Percentiles rank a stretch among this genome's conserved stretches.
Evolutionary conservation across 2,888 invertebrate species (phyloP).

Genomic region (Noctua janthina): DNA sequence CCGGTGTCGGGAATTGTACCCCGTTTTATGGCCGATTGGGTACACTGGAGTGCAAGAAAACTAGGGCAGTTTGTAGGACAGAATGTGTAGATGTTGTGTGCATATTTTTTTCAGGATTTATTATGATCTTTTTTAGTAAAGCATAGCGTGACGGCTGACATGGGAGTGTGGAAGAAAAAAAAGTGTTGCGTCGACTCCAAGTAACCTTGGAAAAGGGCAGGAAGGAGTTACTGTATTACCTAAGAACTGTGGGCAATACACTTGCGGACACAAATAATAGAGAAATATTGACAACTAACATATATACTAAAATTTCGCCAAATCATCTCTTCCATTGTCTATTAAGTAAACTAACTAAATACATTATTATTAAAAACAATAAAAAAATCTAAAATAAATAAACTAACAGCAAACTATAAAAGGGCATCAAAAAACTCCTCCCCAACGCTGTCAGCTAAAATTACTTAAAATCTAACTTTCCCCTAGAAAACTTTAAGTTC

Average conservation of each 20-base stretch:
- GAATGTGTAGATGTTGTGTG: background rate
- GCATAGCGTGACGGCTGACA: background rate
- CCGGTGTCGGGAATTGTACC: conserved; percentile 66
- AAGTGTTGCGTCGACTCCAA: background rate
- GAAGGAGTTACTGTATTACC: background rate
- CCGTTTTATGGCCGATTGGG: conserved; percentile 71
- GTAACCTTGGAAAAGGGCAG: background rate
- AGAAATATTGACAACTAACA: background rate
- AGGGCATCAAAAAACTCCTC: no score
- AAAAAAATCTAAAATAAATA: no score
- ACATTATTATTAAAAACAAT: no score
- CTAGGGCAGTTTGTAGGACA: conserved; percentile 15
- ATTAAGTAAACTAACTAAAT: no score
- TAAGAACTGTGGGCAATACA: background rate
- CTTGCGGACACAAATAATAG: background rate
- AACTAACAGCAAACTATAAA: no score
- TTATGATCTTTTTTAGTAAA: background rate
- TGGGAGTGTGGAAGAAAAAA: background rate
- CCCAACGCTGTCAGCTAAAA: no score
- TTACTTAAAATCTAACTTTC: background rate
- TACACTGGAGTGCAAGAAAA: conserved; percentile 57
- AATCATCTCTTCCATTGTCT: no score
- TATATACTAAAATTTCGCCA: background rate
- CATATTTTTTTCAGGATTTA: background rate
- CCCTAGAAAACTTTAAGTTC: background rate